Evolutionary conservation across 2,888 invertebrate species (phyloP).

Genomic region (Eupithecia centaureata): DNA sequence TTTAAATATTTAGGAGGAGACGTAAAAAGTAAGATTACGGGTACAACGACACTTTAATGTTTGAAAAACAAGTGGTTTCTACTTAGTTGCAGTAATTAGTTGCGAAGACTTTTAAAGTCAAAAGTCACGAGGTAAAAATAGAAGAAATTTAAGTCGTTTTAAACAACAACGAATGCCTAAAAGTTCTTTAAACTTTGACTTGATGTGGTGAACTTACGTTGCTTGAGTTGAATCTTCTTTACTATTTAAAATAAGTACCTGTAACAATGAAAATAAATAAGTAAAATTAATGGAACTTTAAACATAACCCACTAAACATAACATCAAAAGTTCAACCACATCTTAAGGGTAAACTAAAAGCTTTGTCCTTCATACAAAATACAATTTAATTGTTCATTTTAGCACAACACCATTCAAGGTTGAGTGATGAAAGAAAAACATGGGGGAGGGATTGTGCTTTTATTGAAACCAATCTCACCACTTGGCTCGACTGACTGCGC

Average conservation of each 20-base stretch:
- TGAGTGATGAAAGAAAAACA: constrained; percentile 82
- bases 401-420: constrained; percentile 77
- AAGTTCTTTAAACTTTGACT: neutral
- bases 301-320: constrained; percentile 53
- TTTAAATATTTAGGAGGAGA: constrained; percentile 52
- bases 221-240: neutral
- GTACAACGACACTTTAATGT: constrained; percentile 18
- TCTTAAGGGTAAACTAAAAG: neutral
- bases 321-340: no score
- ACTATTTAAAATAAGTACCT: neutral
- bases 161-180: neutral
- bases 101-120: neutral
- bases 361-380: neutral
- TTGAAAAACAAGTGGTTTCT: constrained; percentile 1
- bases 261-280: neutral
- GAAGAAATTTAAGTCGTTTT: neutral
- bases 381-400: constrained; percentile 40
- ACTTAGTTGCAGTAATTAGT: constrained; percentile 21
- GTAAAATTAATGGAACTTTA: constrained; percentile 40
- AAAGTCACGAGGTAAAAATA: neutral
- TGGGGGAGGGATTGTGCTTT: constrained; percentile 79
- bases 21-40: constrained; percentile 29
- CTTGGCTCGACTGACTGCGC: constrained; percentile 78
- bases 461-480: constrained; percentile 83
- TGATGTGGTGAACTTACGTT: neutral